Evolutionary conservation across 2,888 invertebrate genomes (phyloP).

Genomic region (Drosophila recens): DNA sequence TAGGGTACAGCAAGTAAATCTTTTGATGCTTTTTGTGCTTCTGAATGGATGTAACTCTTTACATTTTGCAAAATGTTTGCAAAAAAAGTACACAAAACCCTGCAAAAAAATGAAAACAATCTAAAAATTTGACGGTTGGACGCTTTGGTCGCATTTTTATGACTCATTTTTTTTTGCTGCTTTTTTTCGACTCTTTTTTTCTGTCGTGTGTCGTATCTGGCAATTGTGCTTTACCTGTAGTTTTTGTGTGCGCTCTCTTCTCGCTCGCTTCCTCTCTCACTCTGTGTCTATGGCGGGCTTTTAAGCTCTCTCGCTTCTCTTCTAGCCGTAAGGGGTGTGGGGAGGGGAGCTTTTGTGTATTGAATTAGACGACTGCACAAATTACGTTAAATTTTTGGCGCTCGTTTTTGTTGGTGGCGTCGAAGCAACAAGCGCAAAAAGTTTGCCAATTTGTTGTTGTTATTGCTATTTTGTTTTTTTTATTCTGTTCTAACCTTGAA

Average conservation of each 20-base stretch:
- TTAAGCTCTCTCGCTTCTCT: slow-evolving; percentile 10
- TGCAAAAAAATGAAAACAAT: slow-evolving; percentile 20
- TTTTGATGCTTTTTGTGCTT: neutral
- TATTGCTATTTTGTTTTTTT: slow-evolving; percentile 15
- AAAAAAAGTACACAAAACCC: slow-evolving; percentile 12
- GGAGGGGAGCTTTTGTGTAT: slow-evolving; percentile 63
- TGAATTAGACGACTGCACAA: slow-evolving; percentile 77
- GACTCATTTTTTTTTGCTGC: slow-evolving; percentile 58
- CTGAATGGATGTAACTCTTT: slow-evolving; percentile 9
- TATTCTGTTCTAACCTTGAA: slow-evolving; percentile 72
- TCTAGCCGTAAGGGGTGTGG: neutral
- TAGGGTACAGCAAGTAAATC: slow-evolving; percentile 8
- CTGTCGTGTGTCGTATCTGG: slow-evolving; percentile 44
- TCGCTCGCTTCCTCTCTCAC: slow-evolving; percentile 3
- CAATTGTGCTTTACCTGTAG: slow-evolving; percentile 65
- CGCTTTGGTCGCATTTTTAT: slow-evolving; percentile 43
- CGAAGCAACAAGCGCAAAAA: slow-evolving; percentile 71
- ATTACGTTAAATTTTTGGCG: slow-evolving; percentile 73
- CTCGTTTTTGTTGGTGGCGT: slow-evolving; percentile 59
- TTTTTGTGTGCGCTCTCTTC: slow-evolving; percentile 39
- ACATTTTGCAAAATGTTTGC: slow-evolving; percentile 24
- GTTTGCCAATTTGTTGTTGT: slow-evolving; percentile 56
- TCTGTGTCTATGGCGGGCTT: slow-evolving; percentile 15
- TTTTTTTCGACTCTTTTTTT: slow-evolving; percentile 60
- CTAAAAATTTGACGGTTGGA: slow-evolving; percentile 35